A percentile compares a stretch with the other conserved stretches of the same genome.
Conservation (phyloP, 2,888 invertebrate genomes). For the Tricholauxania praeusta region DNA sequence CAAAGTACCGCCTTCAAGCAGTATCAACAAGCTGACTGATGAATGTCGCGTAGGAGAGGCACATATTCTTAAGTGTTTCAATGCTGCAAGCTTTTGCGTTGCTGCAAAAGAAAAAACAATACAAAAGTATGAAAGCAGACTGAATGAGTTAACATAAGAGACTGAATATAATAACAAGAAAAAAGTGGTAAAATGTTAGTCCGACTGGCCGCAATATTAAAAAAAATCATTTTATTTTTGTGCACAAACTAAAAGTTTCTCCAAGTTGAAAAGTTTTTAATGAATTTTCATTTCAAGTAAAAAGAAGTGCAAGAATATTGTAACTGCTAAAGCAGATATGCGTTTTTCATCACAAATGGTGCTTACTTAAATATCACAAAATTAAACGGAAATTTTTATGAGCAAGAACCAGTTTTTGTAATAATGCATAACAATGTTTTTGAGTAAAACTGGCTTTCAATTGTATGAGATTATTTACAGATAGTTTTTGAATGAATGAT, state of each 20-base stretch:
- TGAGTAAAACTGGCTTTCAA: too few species aligned
- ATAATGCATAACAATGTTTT: too few species aligned
- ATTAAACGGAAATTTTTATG: not conserved
- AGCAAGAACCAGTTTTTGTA: conserved; percentile 1
- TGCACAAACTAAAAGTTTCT: not conserved
- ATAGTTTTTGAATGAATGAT: too few species aligned
- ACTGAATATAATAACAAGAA: not conserved
- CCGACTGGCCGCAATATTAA: conserved; percentile 9
- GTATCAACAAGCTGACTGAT: conserved; percentile 4
- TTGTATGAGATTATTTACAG: too few species aligned
- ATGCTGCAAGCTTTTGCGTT: too few species aligned
- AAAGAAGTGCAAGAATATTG: not conserved
- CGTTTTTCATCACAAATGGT: too few species aligned
- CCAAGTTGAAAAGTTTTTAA: conserved; percentile 29
- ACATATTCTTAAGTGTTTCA: not conserved
- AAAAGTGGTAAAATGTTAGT: not conserved
- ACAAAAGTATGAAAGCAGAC: not conserved
- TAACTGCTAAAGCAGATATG: too few species aligned
- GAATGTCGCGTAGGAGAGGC: conserved; percentile 6
- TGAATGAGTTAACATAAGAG: not conserved
- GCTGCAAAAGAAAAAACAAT: too few species aligned
- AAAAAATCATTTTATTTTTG: not conserved
- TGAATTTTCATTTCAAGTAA: conserved; percentile 15
- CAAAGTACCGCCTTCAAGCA: not conserved
- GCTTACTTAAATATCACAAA: not conserved